Evolutionary conservation across 2,888 invertebrate species (phyloP).

Genomic region (Boloria selene): DNA sequence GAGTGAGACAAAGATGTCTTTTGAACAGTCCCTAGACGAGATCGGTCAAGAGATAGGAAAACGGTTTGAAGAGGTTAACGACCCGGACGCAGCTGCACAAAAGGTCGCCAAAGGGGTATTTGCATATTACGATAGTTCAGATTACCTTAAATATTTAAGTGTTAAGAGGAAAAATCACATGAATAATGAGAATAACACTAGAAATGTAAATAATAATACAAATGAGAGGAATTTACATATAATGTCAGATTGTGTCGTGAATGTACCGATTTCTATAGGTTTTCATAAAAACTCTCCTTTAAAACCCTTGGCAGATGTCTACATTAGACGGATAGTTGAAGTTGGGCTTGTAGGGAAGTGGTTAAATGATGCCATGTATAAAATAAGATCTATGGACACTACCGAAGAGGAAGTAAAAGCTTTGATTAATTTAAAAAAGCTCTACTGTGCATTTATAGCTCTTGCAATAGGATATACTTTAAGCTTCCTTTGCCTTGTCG

Average conservation of each 20-base stretch:
- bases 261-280: conserved; percentile 91
- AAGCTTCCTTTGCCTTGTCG: conserved; percentile 79
- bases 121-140: conserved; percentile 90
- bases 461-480: conserved; percentile 86
- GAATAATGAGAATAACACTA: conserved; percentile 51
- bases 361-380: conserved; percentile 88
- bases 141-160: conserved; percentile 85
- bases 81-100: conserved; percentile 84
- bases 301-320: conserved; percentile 85
- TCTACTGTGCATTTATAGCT: conserved; percentile 89
- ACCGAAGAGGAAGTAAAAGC: conserved; percentile 86
- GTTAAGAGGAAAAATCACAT: conserved; percentile 78
- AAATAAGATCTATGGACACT: conserved; percentile 77
- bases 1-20: conserved; percentile 86
- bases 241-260: conserved; percentile 90
- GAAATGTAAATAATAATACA: conserved; percentile 43
- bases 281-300: conserved; percentile 91
- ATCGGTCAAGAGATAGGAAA: conserved; percentile 85
- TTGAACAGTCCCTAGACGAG: conserved; percentile 86
- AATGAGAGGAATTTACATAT: conserved; percentile 86
- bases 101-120: conserved; percentile 87
- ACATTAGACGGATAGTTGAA: conserved; percentile 86
- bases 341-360: conserved; percentile 90
- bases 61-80: conserved; percentile 84
- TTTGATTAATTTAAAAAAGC: conserved; percentile 88